Conservation (phyloP, 2,797 vertebrate species). For the Choloepus didactylus region DNA sequence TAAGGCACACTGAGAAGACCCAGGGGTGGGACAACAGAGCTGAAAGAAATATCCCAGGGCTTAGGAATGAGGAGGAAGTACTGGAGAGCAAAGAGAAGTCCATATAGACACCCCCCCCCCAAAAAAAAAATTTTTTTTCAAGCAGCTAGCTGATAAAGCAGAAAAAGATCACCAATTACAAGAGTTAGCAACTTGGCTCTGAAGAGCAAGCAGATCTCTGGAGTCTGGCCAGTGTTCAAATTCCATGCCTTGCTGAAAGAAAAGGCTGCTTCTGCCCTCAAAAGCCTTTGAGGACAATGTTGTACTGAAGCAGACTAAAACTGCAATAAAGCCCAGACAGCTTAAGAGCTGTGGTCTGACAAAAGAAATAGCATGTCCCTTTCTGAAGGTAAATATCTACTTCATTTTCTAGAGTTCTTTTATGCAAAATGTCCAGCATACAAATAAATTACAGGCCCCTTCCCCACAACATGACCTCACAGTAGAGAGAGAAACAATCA, state of each 20-base stretch:
- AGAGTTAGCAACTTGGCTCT: background rate
- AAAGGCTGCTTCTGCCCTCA: background rate
- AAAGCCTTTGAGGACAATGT: background rate
- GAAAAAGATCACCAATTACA: background rate
- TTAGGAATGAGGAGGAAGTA: background rate
- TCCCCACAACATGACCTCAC: background rate
- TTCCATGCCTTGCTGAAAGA: background rate
- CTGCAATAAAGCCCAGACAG: background rate
- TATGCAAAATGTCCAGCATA: background rate
- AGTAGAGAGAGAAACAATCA: background rate
- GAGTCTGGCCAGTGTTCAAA: background rate
- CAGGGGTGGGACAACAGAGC: background rate
- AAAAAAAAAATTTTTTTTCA: background rate
- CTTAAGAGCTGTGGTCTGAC: conserved; percentile 4
- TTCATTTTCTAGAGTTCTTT: background rate
- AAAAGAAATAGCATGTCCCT: background rate
- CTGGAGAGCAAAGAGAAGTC: background rate
- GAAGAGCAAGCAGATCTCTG: background rate
- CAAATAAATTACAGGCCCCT: background rate
- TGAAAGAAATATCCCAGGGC: background rate
- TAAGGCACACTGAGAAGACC: background rate
- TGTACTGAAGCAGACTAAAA: no score
- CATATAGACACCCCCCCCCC: background rate
- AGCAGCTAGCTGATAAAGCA: background rate
- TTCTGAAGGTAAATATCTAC: background rate